Base-by-base conservation (phyloP, 1,140 invertebrate species). In the Mamestra configurata region DNA sequence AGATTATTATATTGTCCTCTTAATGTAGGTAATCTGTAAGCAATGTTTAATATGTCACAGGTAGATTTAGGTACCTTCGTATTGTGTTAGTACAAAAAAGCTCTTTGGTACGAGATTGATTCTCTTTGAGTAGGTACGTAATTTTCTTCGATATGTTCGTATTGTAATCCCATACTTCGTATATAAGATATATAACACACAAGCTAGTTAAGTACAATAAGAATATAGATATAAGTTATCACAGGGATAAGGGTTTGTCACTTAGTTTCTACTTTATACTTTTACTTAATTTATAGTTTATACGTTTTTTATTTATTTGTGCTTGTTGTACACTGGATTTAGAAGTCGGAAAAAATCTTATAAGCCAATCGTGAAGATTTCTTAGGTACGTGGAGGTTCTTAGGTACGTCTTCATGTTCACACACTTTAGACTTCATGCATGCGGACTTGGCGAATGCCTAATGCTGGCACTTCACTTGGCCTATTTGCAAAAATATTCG, bases 241-340 rank as follows among this genome's bases (percentile, higher is more conserved):
- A 71, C 68, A 71, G 68, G 68, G 68, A 71, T 71, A 71, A 51
- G 22, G 68, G 68, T 49, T 49, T 53, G 7, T 51, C 27, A 51
- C 66, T 70, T 71, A 71, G 10, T 27, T 43, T 68, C 68, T 71
- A 71, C 24, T 71, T 51, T 64, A 64, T 64, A n/a, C n/a, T n/a
- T n/a, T n/a, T n/a, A n/a, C n/a, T n/a, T n/a, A n/a, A n/a, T n/a
- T n/a, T n/a, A n/a, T n/a, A n/a, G n/a, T n/a, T n/a, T n/a, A 10
- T 40, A 10, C 13, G 0, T 15, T 46, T 10, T 15, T 6, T 46
- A 46, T 10, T 0, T 40, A 40, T 6, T 40, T 40, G 37, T 40
- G 37, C 7, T 7, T 7, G 13, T 4, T 49, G 46, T 49, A n/a
- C 3, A 2, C n/a, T 49, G 10, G 46, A 35, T 35, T 49, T 49